A percentile compares a stretch with the other conserved stretches of the same genome.
Conservation (phyloP, 1,140 invertebrate species). For the Tribolium madens region DNA sequence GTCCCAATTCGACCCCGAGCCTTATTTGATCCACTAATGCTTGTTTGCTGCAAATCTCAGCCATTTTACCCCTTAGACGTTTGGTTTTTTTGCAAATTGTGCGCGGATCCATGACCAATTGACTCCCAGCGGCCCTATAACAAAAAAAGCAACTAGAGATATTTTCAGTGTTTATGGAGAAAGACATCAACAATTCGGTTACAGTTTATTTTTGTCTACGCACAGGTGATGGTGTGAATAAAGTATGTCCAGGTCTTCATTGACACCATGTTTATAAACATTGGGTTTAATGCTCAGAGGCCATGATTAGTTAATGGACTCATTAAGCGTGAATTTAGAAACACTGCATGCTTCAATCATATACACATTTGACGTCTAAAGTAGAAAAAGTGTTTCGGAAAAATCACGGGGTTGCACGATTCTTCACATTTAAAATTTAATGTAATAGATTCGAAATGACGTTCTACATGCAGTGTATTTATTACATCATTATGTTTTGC, state of each 20-base stretch:
- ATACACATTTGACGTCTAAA: not conserved
- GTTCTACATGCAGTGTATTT: too few relatives aligned
- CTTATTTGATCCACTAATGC: slow-evolving; percentile 82
- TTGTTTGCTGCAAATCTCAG: slow-evolving; percentile 80
- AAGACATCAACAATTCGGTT: slow-evolving; percentile 30
- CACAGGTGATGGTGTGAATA: slow-evolving; percentile 49
- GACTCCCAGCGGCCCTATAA: slow-evolving; percentile 81
- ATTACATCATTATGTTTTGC: too few relatives aligned
- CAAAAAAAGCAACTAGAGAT: slow-evolving; percentile 44
- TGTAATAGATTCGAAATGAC: too few relatives aligned
- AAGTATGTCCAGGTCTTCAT: slow-evolving; percentile 51
- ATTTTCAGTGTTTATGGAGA: not conserved
- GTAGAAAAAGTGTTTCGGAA: not conserved
- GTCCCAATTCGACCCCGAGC: slow-evolving; percentile 81
- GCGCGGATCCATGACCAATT: slow-evolving; percentile 88
- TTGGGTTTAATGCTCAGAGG: slow-evolving; percentile 51
- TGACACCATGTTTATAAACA: slow-evolving; percentile 55
- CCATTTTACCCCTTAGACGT: slow-evolving; percentile 78
- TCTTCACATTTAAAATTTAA: too few relatives aligned
- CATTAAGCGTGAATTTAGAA: slow-evolving; percentile 47
- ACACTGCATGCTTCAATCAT: slow-evolving; percentile 11
- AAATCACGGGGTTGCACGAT: too few relatives aligned
- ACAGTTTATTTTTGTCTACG: slow-evolving; percentile 47
- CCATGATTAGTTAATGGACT: slow-evolving; percentile 56
- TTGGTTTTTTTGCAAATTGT: slow-evolving; percentile 86